phyloP scores from a whole-genome alignment of 2,888 invertebrate genomes.

The Eilema sororculum region DNA sequence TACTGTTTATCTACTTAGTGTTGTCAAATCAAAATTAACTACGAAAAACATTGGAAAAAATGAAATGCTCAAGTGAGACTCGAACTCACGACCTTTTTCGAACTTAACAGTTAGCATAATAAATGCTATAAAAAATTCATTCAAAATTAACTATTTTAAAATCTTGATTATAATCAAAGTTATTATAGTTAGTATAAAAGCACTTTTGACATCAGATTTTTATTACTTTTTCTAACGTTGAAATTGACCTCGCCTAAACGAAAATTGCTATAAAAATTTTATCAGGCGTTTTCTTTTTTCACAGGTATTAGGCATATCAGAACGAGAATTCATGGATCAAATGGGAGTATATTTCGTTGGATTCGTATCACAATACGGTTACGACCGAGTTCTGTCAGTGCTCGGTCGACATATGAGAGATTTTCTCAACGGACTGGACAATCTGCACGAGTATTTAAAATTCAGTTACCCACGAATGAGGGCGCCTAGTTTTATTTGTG shows the following conservation, averaged over 20 bases:
- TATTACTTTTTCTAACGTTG: too few relatives aligned
- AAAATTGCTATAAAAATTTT: slow-evolving; percentile 22
- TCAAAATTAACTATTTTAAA: too few relatives aligned
- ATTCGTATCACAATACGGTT: slow-evolving; percentile 97
- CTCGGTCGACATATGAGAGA: slow-evolving; percentile 97
- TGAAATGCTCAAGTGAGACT: too few relatives aligned
- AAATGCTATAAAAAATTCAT: too few relatives aligned
- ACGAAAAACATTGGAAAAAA: too few relatives aligned
- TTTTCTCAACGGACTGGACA: slow-evolving; percentile 98
- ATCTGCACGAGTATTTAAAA: slow-evolving; percentile 98
- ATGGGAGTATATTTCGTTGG: slow-evolving; percentile 98
- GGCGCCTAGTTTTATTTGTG: slow-evolving; percentile 98
- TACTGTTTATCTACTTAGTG: too few relatives aligned
- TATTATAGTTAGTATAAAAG: too few relatives aligned
- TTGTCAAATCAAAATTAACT: too few relatives aligned
- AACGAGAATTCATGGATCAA: slow-evolving; percentile 96
- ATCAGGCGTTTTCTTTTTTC: slow-evolving; percentile 31
- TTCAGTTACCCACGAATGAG: slow-evolving; percentile 96
- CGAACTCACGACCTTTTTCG: too few relatives aligned
- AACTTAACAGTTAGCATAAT: too few relatives aligned
- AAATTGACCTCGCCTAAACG: background rate
- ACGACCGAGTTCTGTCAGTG: slow-evolving; percentile 96
- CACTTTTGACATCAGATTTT: too few relatives aligned
- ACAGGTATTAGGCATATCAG: slow-evolving; percentile 94
- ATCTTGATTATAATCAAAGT: too few relatives aligned